phyloP scores from a whole-genome alignment of 2,888 invertebrate genomes.

The Imbricaverruca yamaguchii region DNA sequence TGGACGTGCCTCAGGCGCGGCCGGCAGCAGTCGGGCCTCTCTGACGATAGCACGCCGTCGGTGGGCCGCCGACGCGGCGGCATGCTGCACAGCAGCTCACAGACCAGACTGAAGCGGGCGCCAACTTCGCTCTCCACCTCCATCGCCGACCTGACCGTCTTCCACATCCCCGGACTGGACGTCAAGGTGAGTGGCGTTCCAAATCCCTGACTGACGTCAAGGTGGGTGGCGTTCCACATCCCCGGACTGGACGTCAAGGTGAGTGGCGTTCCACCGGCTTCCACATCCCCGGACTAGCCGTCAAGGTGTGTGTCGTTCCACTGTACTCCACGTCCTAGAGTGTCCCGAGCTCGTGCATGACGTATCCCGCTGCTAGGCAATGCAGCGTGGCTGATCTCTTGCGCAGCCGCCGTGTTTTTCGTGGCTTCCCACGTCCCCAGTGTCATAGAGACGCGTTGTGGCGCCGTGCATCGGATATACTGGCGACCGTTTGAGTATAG shows the following conservation, averaged over 20 bases:
- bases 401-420: no score
- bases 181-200: slow-evolving; percentile 59
- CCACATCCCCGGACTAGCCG: slow-evolving; percentile 82
- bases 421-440: no score
- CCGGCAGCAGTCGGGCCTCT: slow-evolving; percentile 93
- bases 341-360: no score
- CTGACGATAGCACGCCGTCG: slow-evolving; percentile 91
- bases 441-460: no score
- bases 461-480: no score
- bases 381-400: no score
- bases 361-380: no score
- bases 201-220: no score
- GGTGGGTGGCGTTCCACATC: no score
- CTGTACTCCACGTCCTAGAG: no score
- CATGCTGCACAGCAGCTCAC: slow-evolving; percentile 44
- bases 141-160: slow-evolving; percentile 63
- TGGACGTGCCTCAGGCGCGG: slow-evolving; percentile 54
- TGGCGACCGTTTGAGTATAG: no score
- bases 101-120: slow-evolving; percentile 25
- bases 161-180: slow-evolving; percentile 83
- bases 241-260: slow-evolving; percentile 85
- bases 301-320: slow-evolving; percentile 63
- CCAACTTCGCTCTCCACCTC: slow-evolving; percentile 27
- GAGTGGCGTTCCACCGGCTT: slow-evolving; percentile 52
- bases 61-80: slow-evolving; percentile 92